A percentile compares a stretch with the other conserved stretches of the same genome.
Evolutionary conservation across 2,888 invertebrate species (phyloP).

Genomic region (Chirona hameri): DNA sequence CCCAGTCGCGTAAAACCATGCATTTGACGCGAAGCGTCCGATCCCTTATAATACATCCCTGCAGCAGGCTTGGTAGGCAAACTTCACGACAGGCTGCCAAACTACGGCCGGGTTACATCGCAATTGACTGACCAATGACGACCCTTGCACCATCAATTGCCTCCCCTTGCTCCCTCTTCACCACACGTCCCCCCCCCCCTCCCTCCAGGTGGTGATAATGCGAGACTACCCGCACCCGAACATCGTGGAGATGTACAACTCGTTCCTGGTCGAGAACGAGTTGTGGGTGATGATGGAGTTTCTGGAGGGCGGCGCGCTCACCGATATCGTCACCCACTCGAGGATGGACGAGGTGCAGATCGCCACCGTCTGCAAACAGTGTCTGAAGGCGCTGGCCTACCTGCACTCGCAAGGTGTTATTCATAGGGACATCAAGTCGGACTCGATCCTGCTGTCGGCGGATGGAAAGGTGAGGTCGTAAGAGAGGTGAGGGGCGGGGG

Average conservation of each 20-base stretch:
- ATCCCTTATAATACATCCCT: no score
- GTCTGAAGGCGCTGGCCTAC: constrained; percentile 88
- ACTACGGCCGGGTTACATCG: no score
- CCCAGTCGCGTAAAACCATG: no score
- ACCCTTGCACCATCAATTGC: no score
- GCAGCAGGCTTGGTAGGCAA: no score
- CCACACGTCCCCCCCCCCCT: no score
- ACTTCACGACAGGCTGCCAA: no score
- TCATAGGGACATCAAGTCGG: constrained; percentile 95
- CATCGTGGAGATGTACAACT: constrained; percentile 98
- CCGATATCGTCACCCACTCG: constrained; percentile 96
- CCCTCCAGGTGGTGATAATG: constrained; percentile 72
- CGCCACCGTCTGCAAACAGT: constrained; percentile 87
- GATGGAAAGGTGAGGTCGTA: constrained; percentile 73
- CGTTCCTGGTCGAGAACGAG: constrained; percentile 89
- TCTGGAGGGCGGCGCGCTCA: constrained; percentile 94
- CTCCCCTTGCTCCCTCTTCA: no score
- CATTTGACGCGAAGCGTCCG: no score
- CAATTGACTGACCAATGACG: no score
- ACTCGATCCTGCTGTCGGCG: constrained; percentile 92
- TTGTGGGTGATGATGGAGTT: constrained; percentile 99
- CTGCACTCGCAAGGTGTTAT: constrained; percentile 98
- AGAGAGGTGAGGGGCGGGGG: constrained; percentile 34
- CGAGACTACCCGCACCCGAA: constrained; percentile 99
- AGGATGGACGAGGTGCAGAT: constrained; percentile 98